A percentile compares a stretch with the other conserved stretches of the same genome.
phyloP scores from a whole-genome alignment of 2,888 invertebrate species.

The Synergus laeviventris region DNA sequence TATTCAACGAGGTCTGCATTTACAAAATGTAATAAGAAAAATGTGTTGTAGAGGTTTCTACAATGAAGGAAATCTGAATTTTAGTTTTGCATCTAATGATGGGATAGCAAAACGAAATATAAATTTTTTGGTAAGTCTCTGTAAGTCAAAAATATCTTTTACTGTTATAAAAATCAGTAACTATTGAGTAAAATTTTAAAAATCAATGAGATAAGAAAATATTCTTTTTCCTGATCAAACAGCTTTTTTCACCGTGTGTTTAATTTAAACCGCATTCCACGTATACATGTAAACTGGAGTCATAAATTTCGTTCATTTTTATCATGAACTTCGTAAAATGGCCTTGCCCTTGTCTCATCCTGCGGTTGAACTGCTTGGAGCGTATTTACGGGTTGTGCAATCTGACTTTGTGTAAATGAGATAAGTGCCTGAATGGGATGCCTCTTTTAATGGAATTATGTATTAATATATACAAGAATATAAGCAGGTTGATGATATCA shows the following conservation, averaged over 20 bases:
- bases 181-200: no score
- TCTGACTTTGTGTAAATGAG: background rate
- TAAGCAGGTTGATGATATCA: background rate
- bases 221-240: background rate
- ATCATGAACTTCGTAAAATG: background rate
- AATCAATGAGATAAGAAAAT: background rate
- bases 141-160: no score
- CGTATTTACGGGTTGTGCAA: background rate
- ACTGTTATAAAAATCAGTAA: no score
- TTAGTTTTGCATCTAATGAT: no score
- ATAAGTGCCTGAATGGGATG: background rate
- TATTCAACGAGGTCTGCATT: no score
- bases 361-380: background rate
- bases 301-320: background rate
- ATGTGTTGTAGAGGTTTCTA: no score
- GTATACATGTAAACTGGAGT: background rate
- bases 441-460: background rate
- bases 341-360: conserved; percentile 3
- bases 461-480: background rate
- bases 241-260: background rate
- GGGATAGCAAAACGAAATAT: no score
- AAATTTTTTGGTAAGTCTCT: no score
- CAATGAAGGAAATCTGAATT: no score
- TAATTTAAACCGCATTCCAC: background rate
- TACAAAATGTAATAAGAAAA: no score